Evolutionary conservation across 2,797 vertebrate species (phyloP), one percentile per base, ranked within the genome.

Genomic region (Brachyrhaphis roseni): DNA sequence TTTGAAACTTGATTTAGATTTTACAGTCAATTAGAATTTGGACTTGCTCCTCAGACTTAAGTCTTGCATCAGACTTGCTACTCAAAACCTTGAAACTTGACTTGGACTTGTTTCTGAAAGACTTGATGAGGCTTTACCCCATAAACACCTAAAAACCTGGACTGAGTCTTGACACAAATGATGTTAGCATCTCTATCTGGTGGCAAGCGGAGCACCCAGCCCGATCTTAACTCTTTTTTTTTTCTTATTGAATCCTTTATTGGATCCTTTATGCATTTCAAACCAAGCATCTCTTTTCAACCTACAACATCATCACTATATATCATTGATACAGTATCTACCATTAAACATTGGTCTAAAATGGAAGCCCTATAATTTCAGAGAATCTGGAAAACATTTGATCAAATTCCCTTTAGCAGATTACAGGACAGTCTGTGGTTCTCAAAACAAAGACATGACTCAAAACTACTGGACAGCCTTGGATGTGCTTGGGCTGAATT

Each of bases 401-500:
- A 45, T 71, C 23, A 26, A 70, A 70, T n/a, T n/a, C 5, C 2
- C 41, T 45, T 45, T 15, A 71, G 41, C 5, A 71, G 41, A 70
- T 39, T 66, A 12, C 34, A 68, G 36, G 20, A 41, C 1, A 0
- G 43, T 46, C 13, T 28, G 41, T 7, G 43, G 45, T 46, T 46
- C 26, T 72, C 7, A 4, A 46, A 45, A 26, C 68, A 71, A 71
- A 71, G 5, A 46, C 13, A 16, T 46, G 13, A 72, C n/a, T 72
- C 43, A 28, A 46, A 72, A 31, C 43, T 16, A 31, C n/a, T 72
- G 26, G n/a, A 45, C 26, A 71, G 13, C 3, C 34, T 2, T 84
- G 75, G 49, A 51, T 79, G n/a, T 41, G 31, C 68, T 3, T 72
- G 57, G 74, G 46, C 71, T 49, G 72, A 45, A 23, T 82, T 82